phyloP scores from a whole-genome alignment of 2,113 vertebrate species.

The Sinocyclocheilus maitianheensis region DNA sequence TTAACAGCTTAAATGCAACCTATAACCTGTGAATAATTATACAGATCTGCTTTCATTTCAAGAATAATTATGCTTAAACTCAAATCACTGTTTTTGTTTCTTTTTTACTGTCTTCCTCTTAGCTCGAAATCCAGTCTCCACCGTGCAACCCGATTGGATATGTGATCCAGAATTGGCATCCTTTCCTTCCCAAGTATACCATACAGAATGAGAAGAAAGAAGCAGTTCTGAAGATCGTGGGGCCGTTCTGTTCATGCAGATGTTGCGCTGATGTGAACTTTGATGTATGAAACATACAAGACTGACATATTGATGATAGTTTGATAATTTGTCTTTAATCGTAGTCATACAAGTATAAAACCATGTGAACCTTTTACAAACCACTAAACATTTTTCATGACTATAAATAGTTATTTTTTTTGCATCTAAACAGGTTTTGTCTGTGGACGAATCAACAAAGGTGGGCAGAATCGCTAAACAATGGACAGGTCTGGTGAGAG shows the following conservation, averaged over 20 bases:
- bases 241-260: slow-evolving; percentile 74
- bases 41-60: neutral
- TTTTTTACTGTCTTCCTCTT: slow-evolving; percentile 16
- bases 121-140: slow-evolving; percentile 84
- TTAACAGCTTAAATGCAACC: neutral
- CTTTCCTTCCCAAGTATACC: slow-evolving; percentile 78
- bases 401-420: neutral
- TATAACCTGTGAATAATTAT: neutral
- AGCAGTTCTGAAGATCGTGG: slow-evolving; percentile 76
- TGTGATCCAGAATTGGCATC: slow-evolving; percentile 80
- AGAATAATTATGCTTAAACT: neutral
- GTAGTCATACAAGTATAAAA: neutral
- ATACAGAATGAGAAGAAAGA: slow-evolving; percentile 76
- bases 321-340: neutral
- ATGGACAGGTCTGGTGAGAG: slow-evolving; percentile 63
- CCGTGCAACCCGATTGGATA: slow-evolving; percentile 80
- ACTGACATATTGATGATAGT: neutral
- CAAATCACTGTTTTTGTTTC: neutral
- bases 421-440: slow-evolving; percentile 55
- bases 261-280: slow-evolving; percentile 81
- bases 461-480: slow-evolving; percentile 71
- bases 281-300: slow-evolving; percentile 69
- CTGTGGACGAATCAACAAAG: slow-evolving; percentile 50
- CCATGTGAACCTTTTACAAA: neutral
- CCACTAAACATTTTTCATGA: neutral